Evolutionary conservation across 2,797 vertebrate genomes (phyloP), one percentile per base, ranked within the genome.

Genomic region (Enteromius thamalakanensis): DNA sequence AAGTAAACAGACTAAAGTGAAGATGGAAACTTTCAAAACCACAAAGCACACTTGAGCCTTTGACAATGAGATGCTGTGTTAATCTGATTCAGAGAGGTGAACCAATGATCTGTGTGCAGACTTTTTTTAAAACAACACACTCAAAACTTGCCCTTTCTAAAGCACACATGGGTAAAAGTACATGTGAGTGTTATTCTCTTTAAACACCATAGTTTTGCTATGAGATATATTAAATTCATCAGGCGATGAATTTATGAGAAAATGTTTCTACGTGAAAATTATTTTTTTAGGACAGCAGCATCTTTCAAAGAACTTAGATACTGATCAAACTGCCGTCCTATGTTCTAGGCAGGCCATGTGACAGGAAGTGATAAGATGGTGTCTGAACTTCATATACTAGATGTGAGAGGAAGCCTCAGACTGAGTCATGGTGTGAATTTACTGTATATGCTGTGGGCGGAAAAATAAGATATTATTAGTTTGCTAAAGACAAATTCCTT

Each of bases 21-120:
- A 74, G 82, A 87, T 86, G 86, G 87, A 88, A 88, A 88, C 86
- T 88, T 81, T 86, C 29, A 2, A 88, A 88, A 88, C 87, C 87
- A 74, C 87, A 88, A 70, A 75, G 72, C 47, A 53, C 80, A 80
- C 87, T 84, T 79, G 26, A 80, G 84, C 71, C 83, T 84, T 82
- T 80, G 67, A 76, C 76, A 85, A 71, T 80, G 32, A 49, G 23
- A 77, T 81, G 64, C 60, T 77, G 80, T 67, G 71, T 76, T 77
- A 76, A 87, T 88, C 82, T 84, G 76, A 87, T 79, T 83, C 79
- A 14, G 77, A 71, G 26, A 49, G 34, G 49, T 86, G 34, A 83
- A 60, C 51, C 34, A 62, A 75, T 34, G 4, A 72, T 55, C 53
- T 71, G 68, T 49, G 26, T 45, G 32, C 68, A 81, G 32, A 81